These are phyloP conservation scores for Pseudonaja textilis DNA, from an alignment of 2,113 vertebrate genomes.

Conservation along the genomic window DNA sequence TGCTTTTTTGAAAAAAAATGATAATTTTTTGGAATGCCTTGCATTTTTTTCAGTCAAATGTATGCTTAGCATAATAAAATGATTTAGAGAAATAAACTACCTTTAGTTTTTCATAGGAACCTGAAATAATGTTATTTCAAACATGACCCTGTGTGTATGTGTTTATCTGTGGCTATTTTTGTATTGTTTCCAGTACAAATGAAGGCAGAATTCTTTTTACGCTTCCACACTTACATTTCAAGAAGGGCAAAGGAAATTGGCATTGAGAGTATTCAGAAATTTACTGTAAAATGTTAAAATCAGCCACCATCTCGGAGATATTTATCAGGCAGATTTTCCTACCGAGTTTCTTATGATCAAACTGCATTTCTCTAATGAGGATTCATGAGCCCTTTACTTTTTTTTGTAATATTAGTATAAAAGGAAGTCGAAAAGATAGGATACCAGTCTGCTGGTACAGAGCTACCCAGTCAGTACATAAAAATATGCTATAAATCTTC, in stretches of 20 bases:
- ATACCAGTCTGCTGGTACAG: background rate
- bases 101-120: background rate
- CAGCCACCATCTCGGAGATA: background rate
- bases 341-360: no score
- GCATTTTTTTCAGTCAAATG: background rate
- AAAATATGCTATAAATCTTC: background rate
- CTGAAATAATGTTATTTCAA: background rate
- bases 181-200: background rate
- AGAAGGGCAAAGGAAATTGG: background rate
- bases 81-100: background rate
- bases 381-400: background rate
- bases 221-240: background rate
- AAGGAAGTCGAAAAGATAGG: background rate
- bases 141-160: rapidly evolving
- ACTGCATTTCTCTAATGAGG: background rate
- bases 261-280: background rate
- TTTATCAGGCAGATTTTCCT: background rate
- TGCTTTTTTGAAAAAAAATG: background rate
- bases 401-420: background rate
- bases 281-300: background rate
- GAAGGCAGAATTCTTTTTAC: background rate
- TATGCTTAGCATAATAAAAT: background rate
- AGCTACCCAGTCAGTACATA: background rate
- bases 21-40: background rate
- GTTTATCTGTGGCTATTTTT: background rate